Evolutionary conservation across 1,140 invertebrate genomes (phyloP), one percentile per base, ranked within the genome.

Genomic region (Ostrea edulis): DNA sequence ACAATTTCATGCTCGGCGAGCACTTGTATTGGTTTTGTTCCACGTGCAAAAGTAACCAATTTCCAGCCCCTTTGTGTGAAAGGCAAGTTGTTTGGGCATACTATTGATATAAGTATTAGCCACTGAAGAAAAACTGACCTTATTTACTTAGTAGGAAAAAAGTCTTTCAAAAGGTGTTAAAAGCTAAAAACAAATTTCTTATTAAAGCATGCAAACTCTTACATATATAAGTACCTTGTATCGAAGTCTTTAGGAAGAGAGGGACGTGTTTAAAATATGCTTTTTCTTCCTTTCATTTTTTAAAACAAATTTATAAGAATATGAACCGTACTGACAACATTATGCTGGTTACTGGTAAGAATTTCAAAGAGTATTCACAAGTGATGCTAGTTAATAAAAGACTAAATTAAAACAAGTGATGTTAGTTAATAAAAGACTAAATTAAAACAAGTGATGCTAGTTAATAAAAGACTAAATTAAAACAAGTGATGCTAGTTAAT

Each of bases 41-140:
- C 25, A 77, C 29, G 12, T 25, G 5, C 68, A 22, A 35, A 77
- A 77, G 68, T 77, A 77, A 77, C 65, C 68, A 25, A 35, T 77
- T 77, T 25, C 68, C 9, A 5, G 25, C 7, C 25, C 68, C 29
- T 77, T 77, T 77, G 68, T 77, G 17, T 35, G 25, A 44, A 9
- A 22, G 25, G 29, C 9, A 12, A 77, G 25, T 35, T 77, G 68
- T 77, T 77, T 77, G 68, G 25, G 68, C 68, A 77, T 14, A 77
- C 68, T 77, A 77, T 77, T 77, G 68, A 77, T 77, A 77, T 77
- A 77, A 77, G 68, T 35, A 77, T 77, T 77, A 77, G 25, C 68
- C 68, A 22, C 68, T 44, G 68, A 14, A 77, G 22, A 77, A 77
- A 77, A 29, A 77, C 22, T 29, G 29, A 5, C 14, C 68, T 12